These are phyloP conservation scores for Macropodus opercularis DNA, from an alignment of 2,797 vertebrate species.

Conservation along the genomic window DNA sequence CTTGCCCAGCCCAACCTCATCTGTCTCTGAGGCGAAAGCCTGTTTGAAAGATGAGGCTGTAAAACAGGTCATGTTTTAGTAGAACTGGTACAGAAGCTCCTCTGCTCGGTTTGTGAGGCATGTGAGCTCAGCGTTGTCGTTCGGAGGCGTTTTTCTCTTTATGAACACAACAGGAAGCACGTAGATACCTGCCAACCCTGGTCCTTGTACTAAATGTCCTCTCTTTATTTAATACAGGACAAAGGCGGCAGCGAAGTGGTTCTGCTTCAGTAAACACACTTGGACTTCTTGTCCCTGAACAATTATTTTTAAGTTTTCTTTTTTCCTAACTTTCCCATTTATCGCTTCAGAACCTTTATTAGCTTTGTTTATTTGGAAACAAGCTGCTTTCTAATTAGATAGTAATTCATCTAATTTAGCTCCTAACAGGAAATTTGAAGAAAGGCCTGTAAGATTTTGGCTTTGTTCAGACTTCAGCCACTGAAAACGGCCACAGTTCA, in stretches of 20 bases:
- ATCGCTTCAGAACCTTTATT: constrained; percentile 18
- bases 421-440: background rate
- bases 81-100: constrained; percentile 30
- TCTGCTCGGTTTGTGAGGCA: background rate
- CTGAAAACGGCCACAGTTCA: background rate
- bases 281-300: constrained; percentile 24
- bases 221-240: constrained; percentile 8
- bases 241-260: background rate
- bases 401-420: constrained; percentile 37
- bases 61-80: constrained; percentile 43
- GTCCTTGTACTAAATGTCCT: background rate
- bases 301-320: constrained; percentile 18
- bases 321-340: constrained; percentile 34
- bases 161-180: background rate
- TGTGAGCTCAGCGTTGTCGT: background rate
- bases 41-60: constrained; percentile 44
- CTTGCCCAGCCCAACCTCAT: constrained; percentile 32
- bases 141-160: constrained; percentile 4
- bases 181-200: background rate
- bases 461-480: constrained; percentile 6
- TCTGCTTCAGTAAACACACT: constrained; percentile 29
- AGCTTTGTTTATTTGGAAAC: constrained; percentile 17
- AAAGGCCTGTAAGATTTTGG: constrained; percentile 4
- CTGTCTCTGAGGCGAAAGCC: constrained; percentile 39
- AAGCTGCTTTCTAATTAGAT: constrained; percentile 22